Evolutionary conservation across 2,797 vertebrate species (phyloP).

Genomic region (Muscicapa striata): DNA sequence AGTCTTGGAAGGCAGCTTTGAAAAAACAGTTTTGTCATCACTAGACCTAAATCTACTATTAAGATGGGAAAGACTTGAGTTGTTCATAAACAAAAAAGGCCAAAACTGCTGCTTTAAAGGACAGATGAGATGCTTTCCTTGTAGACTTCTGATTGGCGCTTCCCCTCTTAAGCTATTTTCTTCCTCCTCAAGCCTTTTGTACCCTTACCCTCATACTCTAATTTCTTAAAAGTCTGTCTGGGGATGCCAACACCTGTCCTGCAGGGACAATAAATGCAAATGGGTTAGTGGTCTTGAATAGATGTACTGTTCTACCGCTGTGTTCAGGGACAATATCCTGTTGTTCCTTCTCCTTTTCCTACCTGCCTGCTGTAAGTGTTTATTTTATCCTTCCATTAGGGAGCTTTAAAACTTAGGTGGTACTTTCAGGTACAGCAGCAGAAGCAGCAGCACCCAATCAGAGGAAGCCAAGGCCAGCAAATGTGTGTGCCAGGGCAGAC

Average conservation of each 20-base stretch:
- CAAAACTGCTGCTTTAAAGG: background rate
- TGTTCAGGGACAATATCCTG: background rate
- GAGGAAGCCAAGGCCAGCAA: slow-evolving; percentile 72
- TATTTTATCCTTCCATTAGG: background rate
- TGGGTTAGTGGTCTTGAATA: background rate
- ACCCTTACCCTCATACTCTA: background rate
- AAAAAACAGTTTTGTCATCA: background rate
- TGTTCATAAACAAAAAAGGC: background rate
- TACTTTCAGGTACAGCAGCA: slow-evolving; percentile 1
- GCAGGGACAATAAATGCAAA: background rate
- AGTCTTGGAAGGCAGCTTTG: background rate
- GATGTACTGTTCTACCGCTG: background rate
- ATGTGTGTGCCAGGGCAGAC: slow-evolving; percentile 77
- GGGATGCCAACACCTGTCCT: background rate
- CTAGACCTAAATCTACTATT: background rate
- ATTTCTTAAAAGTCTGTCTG: background rate
- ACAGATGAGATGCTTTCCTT: background rate
- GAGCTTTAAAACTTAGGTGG: background rate
- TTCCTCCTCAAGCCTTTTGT: background rate
- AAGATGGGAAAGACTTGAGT: background rate
- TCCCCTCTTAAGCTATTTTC: background rate
- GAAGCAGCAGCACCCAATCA: slow-evolving; percentile 45
- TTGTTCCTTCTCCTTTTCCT: background rate
- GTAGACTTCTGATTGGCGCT: background rate
- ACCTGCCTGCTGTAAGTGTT: background rate